phyloP scores from a whole-genome alignment of 2,797 vertebrate species.

The Peromyscus eremicus region DNA sequence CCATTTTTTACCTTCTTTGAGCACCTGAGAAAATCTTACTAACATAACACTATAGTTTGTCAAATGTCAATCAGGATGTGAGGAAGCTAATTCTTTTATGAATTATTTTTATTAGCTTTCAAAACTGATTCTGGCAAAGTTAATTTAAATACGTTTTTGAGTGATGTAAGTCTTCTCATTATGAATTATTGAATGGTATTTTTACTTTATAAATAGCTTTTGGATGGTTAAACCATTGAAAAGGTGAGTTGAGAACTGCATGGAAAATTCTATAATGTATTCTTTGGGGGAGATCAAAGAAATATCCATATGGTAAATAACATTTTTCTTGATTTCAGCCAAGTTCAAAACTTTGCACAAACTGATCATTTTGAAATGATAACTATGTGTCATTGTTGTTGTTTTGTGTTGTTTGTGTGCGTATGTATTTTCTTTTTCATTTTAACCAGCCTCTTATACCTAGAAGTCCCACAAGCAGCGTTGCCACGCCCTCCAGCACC shows the following conservation, averaged over 20 bases:
- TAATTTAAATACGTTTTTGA: conserved; percentile 63
- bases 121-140: conserved; percentile 57
- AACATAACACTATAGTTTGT: conserved; percentile 47
- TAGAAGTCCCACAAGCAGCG: conserved; percentile 97
- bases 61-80: conserved; percentile 50
- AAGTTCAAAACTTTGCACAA: conserved; percentile 73
- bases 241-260: conserved; percentile 76
- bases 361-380: conserved; percentile 80
- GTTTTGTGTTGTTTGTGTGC: conserved; percentile 85
- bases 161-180: conserved; percentile 56
- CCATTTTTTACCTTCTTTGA: conserved; percentile 61
- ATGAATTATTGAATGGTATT: conserved; percentile 34
- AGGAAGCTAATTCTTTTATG: conserved; percentile 61
- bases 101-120: conserved; percentile 62
- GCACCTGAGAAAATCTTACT: conserved; percentile 61
- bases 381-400: conserved; percentile 83
- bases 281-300: conserved; percentile 35
- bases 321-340: conserved; percentile 76
- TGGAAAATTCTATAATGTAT: conserved; percentile 52
- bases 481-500: conserved; percentile 97
- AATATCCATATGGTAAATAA: conserved; percentile 68
- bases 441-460: conserved; percentile 96
- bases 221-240: conserved; percentile 25
- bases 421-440: conserved; percentile 86
- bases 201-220: conserved; percentile 62